phyloP scores from a whole-genome alignment of 2,888 invertebrate species.

The Omphaloscelis lunosa region DNA sequence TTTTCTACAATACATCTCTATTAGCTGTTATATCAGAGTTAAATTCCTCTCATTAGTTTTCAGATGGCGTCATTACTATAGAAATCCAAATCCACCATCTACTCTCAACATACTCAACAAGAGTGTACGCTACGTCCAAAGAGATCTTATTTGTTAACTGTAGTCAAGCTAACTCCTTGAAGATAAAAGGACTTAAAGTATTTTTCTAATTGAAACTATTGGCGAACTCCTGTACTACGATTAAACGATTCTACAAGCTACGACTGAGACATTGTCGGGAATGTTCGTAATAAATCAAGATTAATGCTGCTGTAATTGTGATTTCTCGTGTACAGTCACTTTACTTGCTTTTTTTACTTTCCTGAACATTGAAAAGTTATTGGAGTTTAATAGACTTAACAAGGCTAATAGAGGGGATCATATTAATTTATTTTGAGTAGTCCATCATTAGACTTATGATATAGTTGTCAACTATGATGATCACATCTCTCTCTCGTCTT shows the following conservation, averaged over 20 bases:
- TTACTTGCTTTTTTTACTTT: constrained; percentile 23
- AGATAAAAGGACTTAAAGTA: constrained; percentile 31
- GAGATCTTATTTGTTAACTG: constrained; percentile 30
- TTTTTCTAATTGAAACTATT: constrained; percentile 59
- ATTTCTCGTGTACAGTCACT: constrained; percentile 52
- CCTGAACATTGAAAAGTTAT: constrained; percentile 36
- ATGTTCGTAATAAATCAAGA: constrained; percentile 59
- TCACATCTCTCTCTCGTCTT: no score
- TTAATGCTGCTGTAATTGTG: constrained; percentile 60
- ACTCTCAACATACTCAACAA: not conserved
- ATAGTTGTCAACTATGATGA: not conserved
- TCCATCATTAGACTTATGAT: not conserved
- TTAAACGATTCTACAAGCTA: constrained; percentile 46
- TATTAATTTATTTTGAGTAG: not conserved
- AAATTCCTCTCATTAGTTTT: not conserved
- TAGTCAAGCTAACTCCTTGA: constrained; percentile 24
- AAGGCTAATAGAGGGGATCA: not conserved
- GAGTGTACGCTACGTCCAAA: not conserved
- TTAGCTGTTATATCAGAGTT: not conserved
- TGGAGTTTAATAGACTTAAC: constrained; percentile 30
- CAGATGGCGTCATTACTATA: not conserved
- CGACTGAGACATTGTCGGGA: constrained; percentile 34
- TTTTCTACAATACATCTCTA: not conserved
- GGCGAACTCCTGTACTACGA: constrained; percentile 36
- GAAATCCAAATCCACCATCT: not conserved